These are phyloP conservation scores for Tetramorium alpestre DNA, from an alignment of 1,140 invertebrate species.

Conservation along the genomic window DNA sequence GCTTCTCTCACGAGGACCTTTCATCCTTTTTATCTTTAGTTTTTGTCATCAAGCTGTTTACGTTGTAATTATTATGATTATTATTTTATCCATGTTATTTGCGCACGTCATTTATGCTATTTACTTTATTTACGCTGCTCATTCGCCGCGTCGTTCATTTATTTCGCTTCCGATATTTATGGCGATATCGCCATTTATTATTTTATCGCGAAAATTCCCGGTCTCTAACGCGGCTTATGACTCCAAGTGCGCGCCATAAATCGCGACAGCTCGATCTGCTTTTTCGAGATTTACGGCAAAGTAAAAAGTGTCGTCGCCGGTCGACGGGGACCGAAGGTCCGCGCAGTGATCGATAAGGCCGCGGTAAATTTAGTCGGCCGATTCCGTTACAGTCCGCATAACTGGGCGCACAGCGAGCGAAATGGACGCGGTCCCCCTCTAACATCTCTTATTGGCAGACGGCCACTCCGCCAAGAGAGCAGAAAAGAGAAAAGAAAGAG, in stretches of 20 bases:
- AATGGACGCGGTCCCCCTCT: conserved; percentile 61
- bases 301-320: conserved; percentile 51
- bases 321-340: conserved; percentile 45
- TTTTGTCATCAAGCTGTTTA: neutral
- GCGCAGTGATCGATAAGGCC: conserved; percentile 57
- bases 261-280: conserved; percentile 40
- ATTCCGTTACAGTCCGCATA: conserved; percentile 73
- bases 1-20: neutral
- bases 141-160: conserved; percentile 1
- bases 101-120: neutral
- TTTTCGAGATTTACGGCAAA: conserved; percentile 38
- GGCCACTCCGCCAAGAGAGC: conserved; percentile 40
- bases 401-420: conserved; percentile 61
- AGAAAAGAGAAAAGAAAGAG: conserved; percentile 9
- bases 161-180: conserved; percentile 16
- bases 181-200: conserved; percentile 24
- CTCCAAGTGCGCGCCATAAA: conserved; percentile 39
- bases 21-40: neutral
- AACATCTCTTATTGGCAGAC: conserved; percentile 68
- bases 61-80: neutral
- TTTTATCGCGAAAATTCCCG: conserved; percentile 42
- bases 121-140: neutral
- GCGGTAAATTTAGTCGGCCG: conserved; percentile 72
- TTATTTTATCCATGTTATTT: neutral
- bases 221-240: conserved; percentile 48